phyloP scores from a whole-genome alignment of 1,140 invertebrate genomes.

The Vanessa tameamea region DNA sequence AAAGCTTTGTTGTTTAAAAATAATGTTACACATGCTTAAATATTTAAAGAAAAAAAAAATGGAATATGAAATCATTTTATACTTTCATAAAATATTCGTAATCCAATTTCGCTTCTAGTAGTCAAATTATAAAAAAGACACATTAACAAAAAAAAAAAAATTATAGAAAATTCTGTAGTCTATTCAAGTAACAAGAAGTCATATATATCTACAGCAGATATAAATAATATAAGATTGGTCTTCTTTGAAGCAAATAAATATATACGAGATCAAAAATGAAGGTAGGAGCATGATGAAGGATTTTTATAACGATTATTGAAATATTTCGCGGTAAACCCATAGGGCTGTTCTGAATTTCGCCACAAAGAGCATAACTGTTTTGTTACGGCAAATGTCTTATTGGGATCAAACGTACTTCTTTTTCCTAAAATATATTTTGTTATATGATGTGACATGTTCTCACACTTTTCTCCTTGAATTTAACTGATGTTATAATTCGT shows the following conservation, averaged over 20 bases:
- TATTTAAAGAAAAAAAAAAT: too few species aligned
- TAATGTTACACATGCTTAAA: too few species aligned
- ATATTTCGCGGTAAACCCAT: conserved; percentile 52
- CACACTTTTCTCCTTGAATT: too few species aligned
- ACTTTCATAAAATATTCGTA: too few species aligned
- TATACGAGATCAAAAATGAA: conserved; percentile 36
- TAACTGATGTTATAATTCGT: too few species aligned
- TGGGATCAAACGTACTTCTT: conserved; percentile 45
- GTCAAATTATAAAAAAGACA: too few species aligned
- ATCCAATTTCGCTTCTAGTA: too few species aligned
- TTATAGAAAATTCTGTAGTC: neutral
- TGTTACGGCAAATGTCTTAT: conserved; percentile 52
- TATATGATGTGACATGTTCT: neutral
- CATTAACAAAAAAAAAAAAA: neutral
- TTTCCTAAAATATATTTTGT: neutral
- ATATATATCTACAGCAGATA: neutral
- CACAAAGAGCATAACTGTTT: conserved; percentile 48
- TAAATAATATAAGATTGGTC: conserved; percentile 16
- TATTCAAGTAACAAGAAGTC: neutral
- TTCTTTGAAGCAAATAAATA: conserved; percentile 20
- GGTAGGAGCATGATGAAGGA: conserved; percentile 49
- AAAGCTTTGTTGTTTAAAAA: too few species aligned
- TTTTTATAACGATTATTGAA: conserved; percentile 70
- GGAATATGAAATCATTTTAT: too few species aligned
- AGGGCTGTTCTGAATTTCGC: conserved; percentile 44